Evolutionary conservation across 2,113 vertebrate genomes (phyloP).

Genomic region (Orcinus orca): DNA sequence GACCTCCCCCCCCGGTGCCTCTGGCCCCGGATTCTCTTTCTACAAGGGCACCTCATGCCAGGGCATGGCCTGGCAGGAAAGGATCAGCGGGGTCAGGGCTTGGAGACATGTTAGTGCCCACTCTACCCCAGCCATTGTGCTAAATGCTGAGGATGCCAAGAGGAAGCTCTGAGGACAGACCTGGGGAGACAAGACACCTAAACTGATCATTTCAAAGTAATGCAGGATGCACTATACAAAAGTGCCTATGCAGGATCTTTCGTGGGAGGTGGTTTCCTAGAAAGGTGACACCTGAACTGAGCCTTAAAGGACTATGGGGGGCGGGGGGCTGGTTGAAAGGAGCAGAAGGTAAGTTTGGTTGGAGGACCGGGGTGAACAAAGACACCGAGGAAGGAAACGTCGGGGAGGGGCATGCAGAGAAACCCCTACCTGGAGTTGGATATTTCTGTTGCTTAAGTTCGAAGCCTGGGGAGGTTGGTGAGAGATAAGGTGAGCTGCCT

Average conservation of each 20-base stretch:
- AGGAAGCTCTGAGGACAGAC: neutral
- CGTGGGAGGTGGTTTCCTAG: neutral
- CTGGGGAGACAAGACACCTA: neutral
- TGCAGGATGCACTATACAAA: neutral
- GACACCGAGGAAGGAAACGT: neutral
- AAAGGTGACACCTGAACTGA: neutral
- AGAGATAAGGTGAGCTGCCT: neutral
- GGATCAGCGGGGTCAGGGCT: neutral
- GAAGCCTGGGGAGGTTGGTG: neutral
- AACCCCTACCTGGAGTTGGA: neutral
- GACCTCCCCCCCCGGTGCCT: neutral
- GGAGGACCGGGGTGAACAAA: neutral
- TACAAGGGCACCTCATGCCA: neutral
- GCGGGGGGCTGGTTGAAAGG: neutral
- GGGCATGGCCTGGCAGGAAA: neutral
- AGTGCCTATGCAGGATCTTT: rapidly evolving
- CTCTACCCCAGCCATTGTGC: neutral
- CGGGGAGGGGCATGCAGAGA: neutral
- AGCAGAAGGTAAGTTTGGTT: neutral
- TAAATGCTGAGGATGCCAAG: neutral
- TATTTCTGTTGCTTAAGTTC: neutral
- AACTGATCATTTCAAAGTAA: neutral
- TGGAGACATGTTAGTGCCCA: neutral
- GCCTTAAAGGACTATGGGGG: neutral
- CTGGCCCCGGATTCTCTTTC: neutral